Evolutionary conservation across 1,140 invertebrate species (phyloP), one percentile per base, ranked within the genome.

Genomic region (Sitophilus oryzae): DNA sequence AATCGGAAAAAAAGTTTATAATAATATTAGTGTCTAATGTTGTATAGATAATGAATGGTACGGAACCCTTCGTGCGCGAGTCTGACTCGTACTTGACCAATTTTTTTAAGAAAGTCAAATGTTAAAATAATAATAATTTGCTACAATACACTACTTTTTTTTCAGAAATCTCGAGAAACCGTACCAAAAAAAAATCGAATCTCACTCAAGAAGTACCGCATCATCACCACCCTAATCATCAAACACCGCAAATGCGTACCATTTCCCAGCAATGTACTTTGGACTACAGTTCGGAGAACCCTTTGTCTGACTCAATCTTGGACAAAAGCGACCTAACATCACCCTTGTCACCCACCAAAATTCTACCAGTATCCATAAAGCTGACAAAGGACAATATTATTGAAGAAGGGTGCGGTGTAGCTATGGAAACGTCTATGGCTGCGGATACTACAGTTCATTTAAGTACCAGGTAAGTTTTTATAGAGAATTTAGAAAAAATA

Each of bases 261-360:
- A 75, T 78, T 2, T 79, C 77, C 0, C 78, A 79, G 43, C 78
- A 79, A 44, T 79, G 76, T 35, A 79, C 75, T 36, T 63, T 86
- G 22, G 83, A 86, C 59, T 87, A 86, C 59, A 87, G 84, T 52
- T 87, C 86, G 20, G 86, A 84, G 16, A 80, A 86, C 36, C 48
- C 52, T 43, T 81, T 86, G 10, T 84, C 82, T 0, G 81, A 83
- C 67, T 84, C 83, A 0, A 76, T 81, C 61, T 79, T 85, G 48
- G 78, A 67, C 71, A 75, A 57, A 35, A 40, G 44, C 16, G 55
- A 52, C n/a, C 8, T 52, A n/a, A 14, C 38, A 72, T 77, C 65
- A 72, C 40, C 41, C 4, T 6, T 57, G 15, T 40, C 55, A 10
- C 60, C 54, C 6, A 42, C 19, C 16, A 45, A 38, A 46, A 35